Percentiles rank a stretch among this genome's conserved stretches.
Conservation (phyloP, 2,797 vertebrate genomes). For the Peromyscus eremicus region DNA sequence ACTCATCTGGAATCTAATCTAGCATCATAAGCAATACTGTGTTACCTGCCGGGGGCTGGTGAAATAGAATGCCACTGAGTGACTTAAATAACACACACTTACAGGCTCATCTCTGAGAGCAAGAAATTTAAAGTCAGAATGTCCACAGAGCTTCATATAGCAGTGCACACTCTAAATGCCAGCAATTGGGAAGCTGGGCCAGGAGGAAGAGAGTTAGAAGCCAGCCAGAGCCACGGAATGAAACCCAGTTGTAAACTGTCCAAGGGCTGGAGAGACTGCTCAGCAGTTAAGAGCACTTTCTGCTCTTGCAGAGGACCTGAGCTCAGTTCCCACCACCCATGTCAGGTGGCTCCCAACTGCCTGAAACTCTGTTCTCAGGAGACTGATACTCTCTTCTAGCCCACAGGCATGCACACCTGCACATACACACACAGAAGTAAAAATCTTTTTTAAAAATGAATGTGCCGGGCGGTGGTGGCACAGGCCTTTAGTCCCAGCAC, state of each 20-base stretch:
- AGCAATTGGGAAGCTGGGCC: background rate
- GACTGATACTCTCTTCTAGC: background rate
- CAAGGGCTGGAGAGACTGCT: background rate
- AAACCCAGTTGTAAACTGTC: background rate
- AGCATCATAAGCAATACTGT: background rate
- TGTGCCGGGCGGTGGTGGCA: background rate
- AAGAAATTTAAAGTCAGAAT: background rate
- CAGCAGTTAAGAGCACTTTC: background rate
- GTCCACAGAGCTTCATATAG: background rate
- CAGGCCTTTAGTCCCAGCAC: too few species aligned
- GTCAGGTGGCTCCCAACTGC: background rate
- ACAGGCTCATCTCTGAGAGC: background rate
- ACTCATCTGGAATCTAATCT: background rate
- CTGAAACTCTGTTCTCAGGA: background rate
- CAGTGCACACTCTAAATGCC: too few species aligned
- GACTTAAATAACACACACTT: background rate
- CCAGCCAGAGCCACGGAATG: background rate
- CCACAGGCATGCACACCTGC: too few species aligned
- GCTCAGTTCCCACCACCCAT: background rate
- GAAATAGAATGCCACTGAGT: background rate
- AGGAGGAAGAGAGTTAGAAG: background rate
- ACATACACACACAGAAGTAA: background rate
- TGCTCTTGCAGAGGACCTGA: background rate
- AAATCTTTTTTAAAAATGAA: background rate
- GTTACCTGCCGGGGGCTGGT: background rate